Evolutionary conservation across 2,797 vertebrate genomes (phyloP), one percentile per base, ranked within the genome.

Genomic region (Okamejei kenojei): DNA sequence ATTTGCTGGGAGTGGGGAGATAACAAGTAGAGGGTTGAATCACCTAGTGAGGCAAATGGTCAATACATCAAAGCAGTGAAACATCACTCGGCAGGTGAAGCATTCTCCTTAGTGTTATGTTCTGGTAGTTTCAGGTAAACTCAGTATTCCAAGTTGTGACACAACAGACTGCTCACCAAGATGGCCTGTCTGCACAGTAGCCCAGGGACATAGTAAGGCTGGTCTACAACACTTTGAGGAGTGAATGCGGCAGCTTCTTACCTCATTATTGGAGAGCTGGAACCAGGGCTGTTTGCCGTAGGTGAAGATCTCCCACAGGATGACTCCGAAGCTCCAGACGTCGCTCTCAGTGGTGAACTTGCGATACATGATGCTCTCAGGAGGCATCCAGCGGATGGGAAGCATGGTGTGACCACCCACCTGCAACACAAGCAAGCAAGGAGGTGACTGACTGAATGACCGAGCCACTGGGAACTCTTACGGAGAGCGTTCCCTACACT

Each of bases 221-320:
- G 6, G 54, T 58, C 54, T 4, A 3, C 17, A 35, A 9, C n/a
- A 63, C 29, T n/a, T 86, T 29, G 45, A n/a, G 54, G 45, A 58
- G 4, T 84, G 81, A 54, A 54, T 54, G 45, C 32, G 32, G 6
- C 29, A 35, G n/a, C 7, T 19, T 68, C 61, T 88, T 97, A 99
- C 99, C 98, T 99, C 99, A 63, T 98, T 99, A 96, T 99, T 99
- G 90, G 98, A 98, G 93, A 99, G 97, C 96, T 99, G 99, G 95
- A 99, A 99, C 99, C 99, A 99, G 4, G 99, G 99, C 96, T 99
- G 99, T 95, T 99, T 99, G 94, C 99, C 99, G 1, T 98, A 99
- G 0, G 98, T 99, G 95, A 99, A 99, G 96, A 99, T 99, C 96
- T 99, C 99, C 99, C 99, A 99, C 94, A 99, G 96, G 95, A 99